Conservation (phyloP, 2,888 invertebrate genomes). For the Hypsopygia costalis region DNA sequence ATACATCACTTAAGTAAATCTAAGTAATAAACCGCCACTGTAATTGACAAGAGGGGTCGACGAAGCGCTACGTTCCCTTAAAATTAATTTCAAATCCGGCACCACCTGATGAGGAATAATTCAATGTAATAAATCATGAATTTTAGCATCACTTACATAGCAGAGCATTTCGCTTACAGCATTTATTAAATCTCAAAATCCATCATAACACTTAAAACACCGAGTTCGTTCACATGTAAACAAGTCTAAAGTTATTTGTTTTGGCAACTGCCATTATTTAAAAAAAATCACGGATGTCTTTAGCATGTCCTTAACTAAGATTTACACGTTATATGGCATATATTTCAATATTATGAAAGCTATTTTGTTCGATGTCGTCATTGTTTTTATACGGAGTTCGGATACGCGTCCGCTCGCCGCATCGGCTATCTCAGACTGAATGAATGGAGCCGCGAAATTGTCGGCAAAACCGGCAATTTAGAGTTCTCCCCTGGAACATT, state of each 20-base stretch:
- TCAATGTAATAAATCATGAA: constrained; percentile 2
- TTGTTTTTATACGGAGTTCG: not conserved
- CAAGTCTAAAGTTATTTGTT: constrained; percentile 8
- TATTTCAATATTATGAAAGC: no score
- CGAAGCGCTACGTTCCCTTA: not conserved
- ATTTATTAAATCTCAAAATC: constrained; percentile 30
- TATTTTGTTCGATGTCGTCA: not conserved
- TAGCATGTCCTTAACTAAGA: not conserved
- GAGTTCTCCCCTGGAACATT: not conserved
- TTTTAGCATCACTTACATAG: constrained; percentile 52
- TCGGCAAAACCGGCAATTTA: not conserved
- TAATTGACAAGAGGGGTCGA: constrained; percentile 1
- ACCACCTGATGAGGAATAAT: constrained; percentile 6
- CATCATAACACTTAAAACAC: not conserved
- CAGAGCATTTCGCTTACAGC: constrained; percentile 58
- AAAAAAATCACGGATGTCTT: not conserved
- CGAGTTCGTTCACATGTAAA: constrained; percentile 5
- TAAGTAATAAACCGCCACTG: not conserved
- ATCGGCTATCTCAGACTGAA: not conserved
- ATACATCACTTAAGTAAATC: no score
- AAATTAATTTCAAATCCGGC: constrained; percentile 6
- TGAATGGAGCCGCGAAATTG: not conserved
- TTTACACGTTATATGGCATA: not conserved
- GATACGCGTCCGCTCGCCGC: not conserved
- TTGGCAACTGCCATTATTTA: constrained; percentile 8